Evolutionary conservation across 2,888 invertebrate genomes (phyloP).

Genomic region (Bombyx huttoni): DNA sequence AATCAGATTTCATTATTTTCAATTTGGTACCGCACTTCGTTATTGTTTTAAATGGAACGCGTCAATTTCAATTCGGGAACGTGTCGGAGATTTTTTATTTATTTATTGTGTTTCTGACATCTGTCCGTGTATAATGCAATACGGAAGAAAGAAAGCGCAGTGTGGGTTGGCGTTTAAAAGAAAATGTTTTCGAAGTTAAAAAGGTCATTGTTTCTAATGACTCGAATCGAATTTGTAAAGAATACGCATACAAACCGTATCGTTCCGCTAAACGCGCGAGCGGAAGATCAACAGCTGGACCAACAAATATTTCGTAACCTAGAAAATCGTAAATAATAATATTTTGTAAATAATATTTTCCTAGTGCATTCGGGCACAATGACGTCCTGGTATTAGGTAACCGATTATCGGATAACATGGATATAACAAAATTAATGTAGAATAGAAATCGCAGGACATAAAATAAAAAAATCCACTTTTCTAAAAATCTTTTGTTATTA

Average conservation of each 20-base stretch:
- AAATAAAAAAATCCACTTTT: no score
- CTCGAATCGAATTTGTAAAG: slow-evolving; percentile 9
- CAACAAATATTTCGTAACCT: neutral
- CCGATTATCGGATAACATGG: no score
- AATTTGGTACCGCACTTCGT: slow-evolving; percentile 45
- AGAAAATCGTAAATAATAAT: neutral
- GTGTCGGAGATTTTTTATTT: slow-evolving; percentile 38
- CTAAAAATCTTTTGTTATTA: no score
- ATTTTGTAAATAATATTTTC: no score
- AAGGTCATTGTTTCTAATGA: slow-evolving; percentile 20
- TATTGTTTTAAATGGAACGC: slow-evolving; percentile 66
- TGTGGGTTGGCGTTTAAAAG: slow-evolving; percentile 11
- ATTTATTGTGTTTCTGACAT: slow-evolving; percentile 38
- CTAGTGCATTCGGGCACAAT: no score
- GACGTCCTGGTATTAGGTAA: no score
- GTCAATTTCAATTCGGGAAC: slow-evolving; percentile 62
- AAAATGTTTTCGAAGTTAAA: slow-evolving; percentile 3
- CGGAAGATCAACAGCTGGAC: slow-evolving; percentile 35
- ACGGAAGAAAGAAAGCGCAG: slow-evolving; percentile 18
- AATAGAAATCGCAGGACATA: no score
- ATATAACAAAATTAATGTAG: no score
- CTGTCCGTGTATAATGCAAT: slow-evolving; percentile 35
- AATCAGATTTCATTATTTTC: slow-evolving; percentile 58
- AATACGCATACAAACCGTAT: slow-evolving; percentile 68
- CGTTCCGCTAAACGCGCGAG: slow-evolving; percentile 52